Percentiles rank a stretch among this genome's conserved stretches.
phyloP scores from a whole-genome alignment of 2,888 invertebrate genomes.

The Bugulina stolonifera region DNA sequence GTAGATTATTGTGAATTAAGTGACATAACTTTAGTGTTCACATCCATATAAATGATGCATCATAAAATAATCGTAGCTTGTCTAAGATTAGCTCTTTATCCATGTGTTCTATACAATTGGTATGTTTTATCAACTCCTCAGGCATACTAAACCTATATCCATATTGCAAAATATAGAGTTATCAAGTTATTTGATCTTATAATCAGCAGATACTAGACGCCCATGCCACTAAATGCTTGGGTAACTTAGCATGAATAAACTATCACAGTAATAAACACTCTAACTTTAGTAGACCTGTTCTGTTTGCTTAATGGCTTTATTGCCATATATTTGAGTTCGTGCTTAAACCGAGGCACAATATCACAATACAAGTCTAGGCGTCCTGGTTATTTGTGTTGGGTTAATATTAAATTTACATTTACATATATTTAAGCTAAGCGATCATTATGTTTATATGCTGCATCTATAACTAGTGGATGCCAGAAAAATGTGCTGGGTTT shows the following conservation, averaged over 20 bases:
- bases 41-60: too few species aligned
- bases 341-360: not conserved
- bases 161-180: not conserved
- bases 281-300: not conserved
- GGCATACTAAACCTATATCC: not conserved
- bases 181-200: not conserved
- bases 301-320: conserved; percentile 20
- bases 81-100: too few species aligned
- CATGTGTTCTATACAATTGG: too few species aligned
- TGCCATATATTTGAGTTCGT: not conserved
- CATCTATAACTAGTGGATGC: too few species aligned
- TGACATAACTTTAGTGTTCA: too few species aligned
- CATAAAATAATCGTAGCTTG: too few species aligned
- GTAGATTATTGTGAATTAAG: too few species aligned
- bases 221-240: not conserved
- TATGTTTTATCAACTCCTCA: not conserved
- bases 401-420: too few species aligned
- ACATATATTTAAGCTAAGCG: too few species aligned
- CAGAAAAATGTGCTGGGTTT: not conserved
- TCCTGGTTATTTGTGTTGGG: too few species aligned
- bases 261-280: not conserved
- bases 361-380: not conserved
- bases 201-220: not conserved
- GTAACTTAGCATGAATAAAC: not conserved
- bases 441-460: too few species aligned